Evolutionary conservation across 2,113 vertebrate species (phyloP), one percentile per base, ranked within the genome.

Genomic region (Hippocampus barbouri): DNA sequence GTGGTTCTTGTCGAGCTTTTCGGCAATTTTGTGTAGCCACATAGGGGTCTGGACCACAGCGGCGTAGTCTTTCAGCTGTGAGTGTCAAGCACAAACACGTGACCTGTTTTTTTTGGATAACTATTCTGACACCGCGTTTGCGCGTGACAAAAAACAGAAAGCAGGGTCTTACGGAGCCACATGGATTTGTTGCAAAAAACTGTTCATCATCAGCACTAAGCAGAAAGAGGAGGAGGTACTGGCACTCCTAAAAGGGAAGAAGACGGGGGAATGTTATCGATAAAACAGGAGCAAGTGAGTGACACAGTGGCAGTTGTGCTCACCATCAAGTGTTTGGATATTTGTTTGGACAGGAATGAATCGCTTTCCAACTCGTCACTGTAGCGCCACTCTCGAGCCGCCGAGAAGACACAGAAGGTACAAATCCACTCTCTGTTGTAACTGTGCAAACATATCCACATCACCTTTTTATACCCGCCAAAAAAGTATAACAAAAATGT

Each of bases 221-320:
- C 57, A 92, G 73, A 66, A 0, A 53, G 61, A 93, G 66, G 75
- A 92, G 79, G 61, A 92, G 90, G 56, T 89, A 90, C 45, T 92
- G 85, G 64, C 92, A 92, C 20, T 86, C 54, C 92, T 93, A 82
- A 45, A 11, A 51, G 15, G 14, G 62, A 51, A 53, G 27, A 66
- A 53, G 27, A 66, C 9, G 38, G 20, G 41, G 21, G 10, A 56
- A 53, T 0, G 7, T 66, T 14, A 66, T 15, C 47, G 21, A 68
- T 5, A 34, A 57, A 0, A 54, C n/a, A 3, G 61, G 10, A 23
- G 11, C 18, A 14, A 4, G 21, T 49, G 11, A 71, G 8, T 1
- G 20, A 4, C 34, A 38, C 15, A 47, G 64, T 61, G 4, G 60
- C 16, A 56, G 18, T 56, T 61, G 6, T 66, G 10, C 81, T 86